Conservation (phyloP, 1,140 invertebrate species). For the Brachionus manjavacas region DNA sequence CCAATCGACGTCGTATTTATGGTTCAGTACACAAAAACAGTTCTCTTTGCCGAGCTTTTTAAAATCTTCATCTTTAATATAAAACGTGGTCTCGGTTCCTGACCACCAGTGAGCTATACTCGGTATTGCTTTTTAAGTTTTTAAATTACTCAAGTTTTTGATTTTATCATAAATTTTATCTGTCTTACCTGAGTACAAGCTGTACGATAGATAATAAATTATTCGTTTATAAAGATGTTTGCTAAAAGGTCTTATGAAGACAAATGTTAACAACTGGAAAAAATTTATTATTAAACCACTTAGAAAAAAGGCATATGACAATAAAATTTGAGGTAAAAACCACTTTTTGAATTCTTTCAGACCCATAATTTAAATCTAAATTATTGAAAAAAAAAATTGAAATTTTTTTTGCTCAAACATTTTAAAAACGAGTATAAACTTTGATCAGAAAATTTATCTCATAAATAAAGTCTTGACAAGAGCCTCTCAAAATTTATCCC, state of each 20-base stretch:
- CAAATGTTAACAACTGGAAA: conserved; percentile 50
- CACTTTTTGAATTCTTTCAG: conserved; percentile 45
- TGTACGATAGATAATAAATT: conserved; percentile 81
- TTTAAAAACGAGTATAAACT: not conserved
- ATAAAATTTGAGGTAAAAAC: conserved; percentile 65
- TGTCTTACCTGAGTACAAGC: conserved; percentile 71
- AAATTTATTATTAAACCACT: conserved; percentile 81
- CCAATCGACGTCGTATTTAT: conserved; percentile 90
- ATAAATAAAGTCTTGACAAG: not conserved
- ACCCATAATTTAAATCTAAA: conserved; percentile 26
- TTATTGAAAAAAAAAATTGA: not conserved
- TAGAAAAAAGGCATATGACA: conserved; percentile 80
- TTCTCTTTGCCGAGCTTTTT: conserved; percentile 81
- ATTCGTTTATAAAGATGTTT: conserved; percentile 70
- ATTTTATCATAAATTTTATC: conserved; percentile 52
- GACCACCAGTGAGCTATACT: conserved; percentile 91
- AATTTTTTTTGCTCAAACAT: not conserved
- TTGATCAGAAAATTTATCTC: not conserved
- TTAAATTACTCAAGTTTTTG: conserved; percentile 18
- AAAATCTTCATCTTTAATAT: conserved; percentile 72
- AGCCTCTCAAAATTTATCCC: not conserved
- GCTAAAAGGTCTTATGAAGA: conserved; percentile 54
- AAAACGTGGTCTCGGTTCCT: conserved; percentile 67
- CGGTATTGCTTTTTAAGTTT: conserved; percentile 68
- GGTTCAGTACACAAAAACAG: conserved; percentile 84